phyloP scores from a whole-genome alignment of 2,888 invertebrate species.

The Diplazon laetatorius region DNA sequence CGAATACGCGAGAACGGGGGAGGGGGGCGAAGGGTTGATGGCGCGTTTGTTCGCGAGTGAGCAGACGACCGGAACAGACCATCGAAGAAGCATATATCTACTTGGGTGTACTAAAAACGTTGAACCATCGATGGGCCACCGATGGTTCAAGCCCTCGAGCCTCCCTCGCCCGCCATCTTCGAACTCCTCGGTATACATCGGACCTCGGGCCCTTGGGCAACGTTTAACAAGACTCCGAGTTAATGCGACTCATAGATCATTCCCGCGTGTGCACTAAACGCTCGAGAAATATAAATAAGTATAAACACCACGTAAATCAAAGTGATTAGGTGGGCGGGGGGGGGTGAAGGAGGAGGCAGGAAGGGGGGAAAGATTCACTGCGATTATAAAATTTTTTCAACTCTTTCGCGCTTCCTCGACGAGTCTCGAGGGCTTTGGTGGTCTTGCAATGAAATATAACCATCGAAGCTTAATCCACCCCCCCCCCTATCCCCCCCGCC shows the following conservation, averaged over 20 bases:
- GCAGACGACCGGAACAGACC: constrained; percentile 65
- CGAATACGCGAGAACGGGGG: constrained; percentile 57
- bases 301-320: constrained; percentile 81
- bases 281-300: constrained; percentile 80
- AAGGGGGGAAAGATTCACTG: no score
- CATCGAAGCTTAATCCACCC: not conserved
- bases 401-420: constrained; percentile 39
- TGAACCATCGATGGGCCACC: constrained; percentile 58
- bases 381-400: constrained; percentile 66
- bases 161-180: constrained; percentile 37
- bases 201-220: constrained; percentile 73
- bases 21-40: constrained; percentile 55
- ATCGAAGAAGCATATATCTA: constrained; percentile 57
- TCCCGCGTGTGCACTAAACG: constrained; percentile 79
- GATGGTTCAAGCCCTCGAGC: constrained; percentile 18
- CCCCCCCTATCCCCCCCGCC: not conserved
- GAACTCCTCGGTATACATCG: constrained; percentile 62
- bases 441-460: constrained; percentile 26
- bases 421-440: constrained; percentile 28
- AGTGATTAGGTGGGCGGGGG: constrained; percentile 75
- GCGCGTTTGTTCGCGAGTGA: constrained; percentile 52
- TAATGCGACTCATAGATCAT: constrained; percentile 81
- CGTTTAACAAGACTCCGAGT: constrained; percentile 81
- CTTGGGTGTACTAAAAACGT: constrained; percentile 47
- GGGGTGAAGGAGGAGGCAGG: no score